phyloP scores from a whole-genome alignment of 1,140 invertebrate genomes.

The Hycleus phaleratus region DNA sequence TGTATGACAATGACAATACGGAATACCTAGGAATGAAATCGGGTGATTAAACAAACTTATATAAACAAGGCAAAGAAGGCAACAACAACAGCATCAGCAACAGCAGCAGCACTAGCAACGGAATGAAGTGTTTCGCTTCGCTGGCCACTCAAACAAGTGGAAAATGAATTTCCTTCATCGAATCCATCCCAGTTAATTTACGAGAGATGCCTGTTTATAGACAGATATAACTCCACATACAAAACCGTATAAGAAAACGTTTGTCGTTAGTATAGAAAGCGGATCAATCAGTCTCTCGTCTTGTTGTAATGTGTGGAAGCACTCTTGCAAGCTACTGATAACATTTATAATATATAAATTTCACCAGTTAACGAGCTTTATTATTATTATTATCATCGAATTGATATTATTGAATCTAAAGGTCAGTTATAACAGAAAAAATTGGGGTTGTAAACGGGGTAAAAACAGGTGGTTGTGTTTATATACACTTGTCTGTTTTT shows the following conservation, averaged over 20 bases:
- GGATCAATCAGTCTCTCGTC: conserved; percentile 32
- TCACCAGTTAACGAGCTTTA: too few species aligned
- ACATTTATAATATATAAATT: conserved; percentile 33
- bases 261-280: too few species aligned
- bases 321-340: conserved; percentile 41
- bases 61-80: conserved; percentile 20
- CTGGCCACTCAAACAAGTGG: conserved; percentile 40
- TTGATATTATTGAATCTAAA: too few species aligned
- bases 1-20: too few species aligned
- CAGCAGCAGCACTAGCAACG: neutral
- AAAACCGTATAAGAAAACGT: too few species aligned
- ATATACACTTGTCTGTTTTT: conserved; percentile 12
- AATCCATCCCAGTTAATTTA: conserved; percentile 42
- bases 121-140: conserved; percentile 33
- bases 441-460: neutral
- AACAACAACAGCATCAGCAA: neutral
- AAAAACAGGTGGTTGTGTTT: conserved; percentile 12
- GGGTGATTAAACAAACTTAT: conserved; percentile 24
- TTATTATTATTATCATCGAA: too few species aligned
- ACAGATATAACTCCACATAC: conserved; percentile 37
- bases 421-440: too few species aligned
- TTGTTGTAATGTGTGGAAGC: conserved; percentile 22
- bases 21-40: conserved; percentile 13
- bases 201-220: conserved; percentile 39
- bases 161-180: conserved; percentile 44